Conservation (phyloP, 2,113 vertebrate species). For the Chlorodrepanis virens region DNA sequence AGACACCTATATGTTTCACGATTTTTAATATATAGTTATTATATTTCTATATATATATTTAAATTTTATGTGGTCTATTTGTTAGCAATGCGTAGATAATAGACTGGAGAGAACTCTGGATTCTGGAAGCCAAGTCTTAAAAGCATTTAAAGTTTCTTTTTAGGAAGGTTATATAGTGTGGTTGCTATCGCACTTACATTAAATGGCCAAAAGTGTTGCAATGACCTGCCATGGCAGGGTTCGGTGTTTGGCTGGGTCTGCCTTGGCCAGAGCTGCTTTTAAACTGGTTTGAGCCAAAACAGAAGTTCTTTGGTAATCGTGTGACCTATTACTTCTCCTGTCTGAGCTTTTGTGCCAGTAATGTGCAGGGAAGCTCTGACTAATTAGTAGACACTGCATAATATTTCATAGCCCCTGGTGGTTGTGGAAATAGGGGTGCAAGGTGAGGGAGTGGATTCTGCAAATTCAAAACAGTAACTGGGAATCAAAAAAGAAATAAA, state of each 20-base stretch:
- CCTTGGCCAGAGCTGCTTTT: not conserved
- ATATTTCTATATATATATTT: no score
- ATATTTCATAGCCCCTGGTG: not conserved
- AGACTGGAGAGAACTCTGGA: not conserved
- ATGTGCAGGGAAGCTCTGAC: not conserved
- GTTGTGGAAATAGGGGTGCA: not conserved
- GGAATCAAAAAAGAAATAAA: not conserved
- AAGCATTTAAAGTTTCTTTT: not conserved
- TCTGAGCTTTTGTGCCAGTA: not conserved
- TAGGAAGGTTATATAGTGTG: not conserved
- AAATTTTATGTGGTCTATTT: not conserved
- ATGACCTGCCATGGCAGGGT: not conserved
- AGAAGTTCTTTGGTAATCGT: not conserved
- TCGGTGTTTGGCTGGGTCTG: not conserved
- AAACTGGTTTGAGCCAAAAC: not conserved
- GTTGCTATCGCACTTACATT: not conserved
- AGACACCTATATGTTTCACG: not conserved
- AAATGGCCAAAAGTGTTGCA: not conserved
- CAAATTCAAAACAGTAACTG: not conserved
- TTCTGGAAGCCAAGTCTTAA: not conserved
- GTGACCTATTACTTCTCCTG: not conserved
- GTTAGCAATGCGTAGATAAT: not conserved
- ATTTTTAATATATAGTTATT: not conserved
- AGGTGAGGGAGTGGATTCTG: fast-evolving
- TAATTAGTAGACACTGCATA: not conserved